phyloP scores from a whole-genome alignment of 2,888 invertebrate genomes.

The Leptodirus hochenwartii region DNA sequence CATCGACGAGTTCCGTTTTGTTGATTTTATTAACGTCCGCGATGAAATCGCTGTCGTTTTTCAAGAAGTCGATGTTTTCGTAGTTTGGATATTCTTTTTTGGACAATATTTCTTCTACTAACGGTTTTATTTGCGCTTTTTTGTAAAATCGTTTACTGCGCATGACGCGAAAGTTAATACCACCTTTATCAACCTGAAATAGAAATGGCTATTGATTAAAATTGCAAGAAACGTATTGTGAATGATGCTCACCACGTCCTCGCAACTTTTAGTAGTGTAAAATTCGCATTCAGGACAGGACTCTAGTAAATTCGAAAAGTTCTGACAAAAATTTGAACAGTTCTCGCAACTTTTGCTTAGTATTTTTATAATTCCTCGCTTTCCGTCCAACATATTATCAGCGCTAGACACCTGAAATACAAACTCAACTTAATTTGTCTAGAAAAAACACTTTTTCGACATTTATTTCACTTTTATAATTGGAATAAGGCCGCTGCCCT shows the following conservation, averaged over 20 bases:
- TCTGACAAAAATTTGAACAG: conserved; percentile 10
- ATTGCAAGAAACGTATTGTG: no score
- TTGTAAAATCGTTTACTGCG: conserved; percentile 1
- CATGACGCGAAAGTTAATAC: no score
- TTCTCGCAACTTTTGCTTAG: conserved; percentile 15
- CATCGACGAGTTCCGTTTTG: conserved; percentile 12
- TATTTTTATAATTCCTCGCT: conserved; percentile 6
- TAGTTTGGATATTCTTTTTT: conserved; percentile 19
- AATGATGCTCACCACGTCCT: conserved; percentile 14
- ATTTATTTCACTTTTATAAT: neutral
- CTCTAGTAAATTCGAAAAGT: no score
- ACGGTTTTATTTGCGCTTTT: neutral
- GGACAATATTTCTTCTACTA: neutral
- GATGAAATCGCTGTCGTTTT: conserved; percentile 20
- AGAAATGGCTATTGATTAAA: no score
- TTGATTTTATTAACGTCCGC: conserved; percentile 9
- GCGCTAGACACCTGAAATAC: no score
- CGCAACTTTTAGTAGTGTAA: conserved; percentile 17
- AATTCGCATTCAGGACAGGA: conserved; percentile 12
- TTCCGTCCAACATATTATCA: neutral
- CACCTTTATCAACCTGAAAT: no score
- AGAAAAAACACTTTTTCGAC: conserved; percentile 1
- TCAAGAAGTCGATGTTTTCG: conserved; percentile 23
- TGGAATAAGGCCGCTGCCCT: no score
- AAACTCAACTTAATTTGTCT: no score